Percentiles rank a stretch among this genome's conserved stretches.
Conservation (phyloP, 2,888 invertebrate genomes). For the Microchrysa polita region DNA sequence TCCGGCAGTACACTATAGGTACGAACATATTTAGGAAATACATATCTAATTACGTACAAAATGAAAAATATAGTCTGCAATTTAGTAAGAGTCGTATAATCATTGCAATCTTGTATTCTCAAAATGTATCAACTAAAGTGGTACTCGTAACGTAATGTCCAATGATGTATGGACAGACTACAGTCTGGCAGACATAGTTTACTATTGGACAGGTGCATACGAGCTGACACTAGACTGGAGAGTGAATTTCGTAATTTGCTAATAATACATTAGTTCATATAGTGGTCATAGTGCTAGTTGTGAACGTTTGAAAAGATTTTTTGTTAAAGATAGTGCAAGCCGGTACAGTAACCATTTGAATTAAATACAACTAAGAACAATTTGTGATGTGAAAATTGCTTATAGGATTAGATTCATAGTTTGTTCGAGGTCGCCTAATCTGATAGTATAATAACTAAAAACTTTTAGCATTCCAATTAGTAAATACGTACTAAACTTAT, state of each 20-base stretch:
- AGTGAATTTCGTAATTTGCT: too few relatives aligned
- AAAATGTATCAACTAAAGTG: constrained; percentile 1
- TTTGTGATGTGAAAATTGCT: too few relatives aligned
- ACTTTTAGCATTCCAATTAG: too few relatives aligned
- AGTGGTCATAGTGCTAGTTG: too few relatives aligned
- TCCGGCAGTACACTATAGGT: too few relatives aligned
- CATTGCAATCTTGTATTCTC: background rate
- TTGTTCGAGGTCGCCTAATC: background rate
- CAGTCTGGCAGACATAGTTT: background rate
- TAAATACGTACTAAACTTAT: too few relatives aligned
- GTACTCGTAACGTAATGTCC: background rate
- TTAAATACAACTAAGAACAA: too few relatives aligned
- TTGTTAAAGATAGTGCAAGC: too few relatives aligned
- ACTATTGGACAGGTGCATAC: background rate
- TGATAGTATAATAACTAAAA: background rate
- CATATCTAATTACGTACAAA: background rate
- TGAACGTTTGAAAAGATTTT: too few relatives aligned
- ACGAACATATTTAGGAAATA: constrained; percentile 5
- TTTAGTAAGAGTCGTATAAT: constrained; percentile 11
- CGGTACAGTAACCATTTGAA: too few relatives aligned
- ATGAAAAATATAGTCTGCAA: constrained; percentile 8
- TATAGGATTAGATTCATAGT: background rate
- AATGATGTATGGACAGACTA: background rate
- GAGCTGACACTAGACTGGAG: background rate
- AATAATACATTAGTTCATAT: too few relatives aligned